These are phyloP conservation scores for Vicugna pacos DNA, from an alignment of 2,113 vertebrate species.

Conservation along the genomic window DNA sequence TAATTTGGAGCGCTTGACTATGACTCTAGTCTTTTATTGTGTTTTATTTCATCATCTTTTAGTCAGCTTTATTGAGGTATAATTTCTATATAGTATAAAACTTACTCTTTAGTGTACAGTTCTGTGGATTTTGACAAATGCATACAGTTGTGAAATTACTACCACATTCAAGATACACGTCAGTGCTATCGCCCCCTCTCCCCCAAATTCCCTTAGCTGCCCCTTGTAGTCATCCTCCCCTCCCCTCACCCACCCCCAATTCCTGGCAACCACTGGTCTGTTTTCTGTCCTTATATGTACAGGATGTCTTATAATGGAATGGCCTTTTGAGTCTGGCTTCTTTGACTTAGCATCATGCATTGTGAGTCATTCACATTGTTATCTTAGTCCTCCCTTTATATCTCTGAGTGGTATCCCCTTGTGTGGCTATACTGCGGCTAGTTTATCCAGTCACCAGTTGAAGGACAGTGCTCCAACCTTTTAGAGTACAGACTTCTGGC, in stretches of 20 bases:
- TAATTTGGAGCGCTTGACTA: conserved; percentile 16
- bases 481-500: neutral
- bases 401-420: neutral
- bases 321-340: neutral
- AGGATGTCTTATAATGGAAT: neutral
- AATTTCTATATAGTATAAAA: neutral
- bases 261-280: neutral
- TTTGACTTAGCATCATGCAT: neutral
- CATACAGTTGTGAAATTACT: neutral
- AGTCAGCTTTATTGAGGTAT: conserved; percentile 5
- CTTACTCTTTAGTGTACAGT: neutral
- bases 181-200: neutral
- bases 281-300: neutral
- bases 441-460: neutral
- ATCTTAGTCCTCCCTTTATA: rapidly evolving
- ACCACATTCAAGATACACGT: neutral
- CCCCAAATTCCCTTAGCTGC: neutral
- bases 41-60: neutral
- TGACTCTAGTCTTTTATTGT: neutral
- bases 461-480: neutral
- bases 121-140: neutral
- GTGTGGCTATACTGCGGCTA: neutral
- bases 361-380: neutral
- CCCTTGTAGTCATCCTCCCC: neutral
- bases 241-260: neutral